Evolutionary conservation across 2,797 vertebrate genomes (phyloP), one percentile per base, ranked within the genome.

Genomic region (Psittacula echo): DNA sequence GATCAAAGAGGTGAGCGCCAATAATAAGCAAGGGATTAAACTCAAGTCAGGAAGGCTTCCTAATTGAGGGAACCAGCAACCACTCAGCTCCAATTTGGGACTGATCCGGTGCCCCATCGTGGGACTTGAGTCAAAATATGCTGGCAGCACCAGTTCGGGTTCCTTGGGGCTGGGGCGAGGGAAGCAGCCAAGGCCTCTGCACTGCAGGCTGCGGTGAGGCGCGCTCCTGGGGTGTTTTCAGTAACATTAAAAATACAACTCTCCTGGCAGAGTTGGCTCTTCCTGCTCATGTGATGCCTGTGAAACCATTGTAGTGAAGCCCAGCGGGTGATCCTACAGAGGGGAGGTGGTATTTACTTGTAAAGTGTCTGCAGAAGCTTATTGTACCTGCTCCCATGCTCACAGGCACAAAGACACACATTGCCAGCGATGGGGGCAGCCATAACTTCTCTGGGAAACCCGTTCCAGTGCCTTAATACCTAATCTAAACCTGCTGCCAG

Each of bases 1-100:
- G 93, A 96, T 96, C 87, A 94, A 94, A 90, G 91, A 94, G 56
- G 64, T 66, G 89, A 92, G 79, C 5, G 2, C 87, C 92, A 93
- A 89, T 93, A 94, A 87, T 45, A 90, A 87, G 72, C 3, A 0
- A 94, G 71, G 90, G 88, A 92, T 96, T 95, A 95, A 91, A 89
- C 58, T 61, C 27, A 95, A 95, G 75, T 77, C 58, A 89, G 47
- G 80, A 92, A 93, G 48, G 60, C 72, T 86, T 90, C 53, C 82
- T 89, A 85, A 72, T 27, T 53, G 74, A 80, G 47, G 68, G 81
- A 95, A 87, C 14, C 6, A 0, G 90, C 39, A 92, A 42, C 3
- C 0, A 5, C 81, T 91, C 50, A 53, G 65, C 83, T 85, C 61
- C 56, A 39, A 61, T 90, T 79, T 79, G 88, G 74, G 90, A 78